Conservation (phyloP, 1,140 invertebrate species). For the Aphis craccivora region DNA sequence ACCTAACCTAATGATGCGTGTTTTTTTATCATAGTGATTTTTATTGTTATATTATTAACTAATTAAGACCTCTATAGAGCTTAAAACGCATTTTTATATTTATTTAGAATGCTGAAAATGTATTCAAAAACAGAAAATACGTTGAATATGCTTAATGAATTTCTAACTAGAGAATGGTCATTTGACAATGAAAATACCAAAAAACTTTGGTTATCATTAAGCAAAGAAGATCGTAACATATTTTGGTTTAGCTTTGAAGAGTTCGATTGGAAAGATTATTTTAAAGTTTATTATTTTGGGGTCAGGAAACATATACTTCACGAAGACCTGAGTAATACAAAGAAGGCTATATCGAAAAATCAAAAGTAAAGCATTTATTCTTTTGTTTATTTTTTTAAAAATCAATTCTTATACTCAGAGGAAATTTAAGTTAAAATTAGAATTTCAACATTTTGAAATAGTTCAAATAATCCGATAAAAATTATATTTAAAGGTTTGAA, state of each 20-base stretch:
- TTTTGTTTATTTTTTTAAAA: too few species aligned
- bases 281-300: not conserved
- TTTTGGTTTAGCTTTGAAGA: not conserved
- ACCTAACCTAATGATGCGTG: too few species aligned
- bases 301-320: not conserved
- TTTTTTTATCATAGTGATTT: too few species aligned
- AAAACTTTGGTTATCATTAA: not conserved
- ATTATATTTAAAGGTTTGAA: too few species aligned
- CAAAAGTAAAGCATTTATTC: not conserved
- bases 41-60: too few species aligned
- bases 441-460: too few species aligned
- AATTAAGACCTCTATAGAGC: not conserved
- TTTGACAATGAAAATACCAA: not conserved
- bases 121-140: not conserved
- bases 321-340: not conserved
- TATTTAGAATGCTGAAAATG: not conserved
- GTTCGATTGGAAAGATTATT: not conserved
- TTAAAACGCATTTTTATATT: not conserved
- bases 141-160: not conserved
- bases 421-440: too few species aligned
- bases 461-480: too few species aligned
- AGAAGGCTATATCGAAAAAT: not conserved
- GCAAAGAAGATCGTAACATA: not conserved
- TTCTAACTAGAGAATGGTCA: not conserved
- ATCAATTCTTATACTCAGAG: too few species aligned